Evolutionary conservation across 2,888 invertebrate species (phyloP).

Genomic region (Agrochola macilenta): DNA sequence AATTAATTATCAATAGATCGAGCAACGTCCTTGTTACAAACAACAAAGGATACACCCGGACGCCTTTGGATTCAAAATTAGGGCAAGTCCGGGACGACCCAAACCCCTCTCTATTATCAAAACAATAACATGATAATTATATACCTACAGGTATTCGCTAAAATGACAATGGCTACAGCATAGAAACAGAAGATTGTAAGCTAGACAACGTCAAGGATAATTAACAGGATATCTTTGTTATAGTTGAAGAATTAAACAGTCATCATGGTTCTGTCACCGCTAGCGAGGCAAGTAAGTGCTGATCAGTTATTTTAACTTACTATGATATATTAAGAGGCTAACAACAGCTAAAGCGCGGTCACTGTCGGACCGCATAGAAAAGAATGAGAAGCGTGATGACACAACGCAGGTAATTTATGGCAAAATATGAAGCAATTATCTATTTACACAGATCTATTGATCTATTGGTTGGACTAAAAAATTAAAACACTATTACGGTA

Average conservation of each 20-base stretch:
- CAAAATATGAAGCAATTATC: too few relatives aligned
- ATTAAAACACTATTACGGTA: too few relatives aligned
- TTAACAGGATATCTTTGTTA: neutral
- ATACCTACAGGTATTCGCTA: conserved; percentile 38
- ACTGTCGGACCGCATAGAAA: too few relatives aligned
- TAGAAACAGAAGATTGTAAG: neutral
- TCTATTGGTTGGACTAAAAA: too few relatives aligned
- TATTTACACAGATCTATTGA: too few relatives aligned
- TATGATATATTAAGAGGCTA: too few relatives aligned
- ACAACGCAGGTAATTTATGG: too few relatives aligned
- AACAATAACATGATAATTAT: conserved; percentile 53
- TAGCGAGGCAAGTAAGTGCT: conserved; percentile 31
- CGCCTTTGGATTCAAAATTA: conserved; percentile 45
- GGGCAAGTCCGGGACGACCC: conserved; percentile 35
- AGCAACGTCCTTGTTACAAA: conserved; percentile 23
- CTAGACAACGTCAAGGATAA: neutral
- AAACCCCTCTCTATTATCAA: conserved; percentile 32
- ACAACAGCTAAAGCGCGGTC: too few relatives aligned
- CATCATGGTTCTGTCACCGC: conserved; percentile 30
- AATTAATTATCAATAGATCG: conserved; percentile 48
- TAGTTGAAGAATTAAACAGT: neutral
- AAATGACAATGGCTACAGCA: neutral
- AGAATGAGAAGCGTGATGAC: too few relatives aligned
- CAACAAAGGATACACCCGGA: conserved; percentile 46
- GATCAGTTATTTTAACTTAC: neutral